Base-by-base conservation (phyloP, 2,113 vertebrate genomes). In the Plecotus auritus region DNA sequence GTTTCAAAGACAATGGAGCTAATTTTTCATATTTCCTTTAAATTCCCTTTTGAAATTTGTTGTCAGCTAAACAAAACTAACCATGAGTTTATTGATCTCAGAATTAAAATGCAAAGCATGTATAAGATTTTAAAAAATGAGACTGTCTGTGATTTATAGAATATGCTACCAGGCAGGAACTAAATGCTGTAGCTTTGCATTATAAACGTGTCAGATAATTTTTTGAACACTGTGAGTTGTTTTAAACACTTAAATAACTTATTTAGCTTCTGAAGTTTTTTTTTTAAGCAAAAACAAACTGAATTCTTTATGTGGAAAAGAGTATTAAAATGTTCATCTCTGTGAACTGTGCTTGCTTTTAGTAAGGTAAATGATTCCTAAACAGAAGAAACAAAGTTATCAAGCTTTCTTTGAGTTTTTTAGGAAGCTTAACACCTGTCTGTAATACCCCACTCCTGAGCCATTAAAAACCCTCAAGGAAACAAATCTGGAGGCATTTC, bases 171-270 rank as follows among this genome's bases (percentile, higher is more conserved):
- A 97, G 94, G 92, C 90, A 96, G 93, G 89, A 97, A 97, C 97
- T 97, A 98, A 97, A 96, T 95, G 92, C 85, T 82, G 69, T 93
- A 88, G 40, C 54, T 97, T 97, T 98, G 97, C 97, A 97, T 98
- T 98, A 96, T 93, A 92, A 97, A 96, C 83, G 85, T 98, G 98
- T 98, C 98, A 98, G 26, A 93, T 96, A 92, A 66, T 96, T 92
- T 97, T 93, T 95, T 85, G 94, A 96, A 86, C 78, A 87, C 78
- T 78, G 80, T 97, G 97, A 98, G 81, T 98, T 98, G 97, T 93
- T 98, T 97, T 96, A 97, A 98, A 98, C 76, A 96, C 91, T 98
- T 98, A 98, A 98, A 98, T 98, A 97, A 98, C 97, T 98, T 98
- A 95, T 51, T 98, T 98, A 98, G 96, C 89, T 93, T 96, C 94